phyloP scores from a whole-genome alignment of 2,797 vertebrate species.

The Hippopotamyrus pictus region DNA sequence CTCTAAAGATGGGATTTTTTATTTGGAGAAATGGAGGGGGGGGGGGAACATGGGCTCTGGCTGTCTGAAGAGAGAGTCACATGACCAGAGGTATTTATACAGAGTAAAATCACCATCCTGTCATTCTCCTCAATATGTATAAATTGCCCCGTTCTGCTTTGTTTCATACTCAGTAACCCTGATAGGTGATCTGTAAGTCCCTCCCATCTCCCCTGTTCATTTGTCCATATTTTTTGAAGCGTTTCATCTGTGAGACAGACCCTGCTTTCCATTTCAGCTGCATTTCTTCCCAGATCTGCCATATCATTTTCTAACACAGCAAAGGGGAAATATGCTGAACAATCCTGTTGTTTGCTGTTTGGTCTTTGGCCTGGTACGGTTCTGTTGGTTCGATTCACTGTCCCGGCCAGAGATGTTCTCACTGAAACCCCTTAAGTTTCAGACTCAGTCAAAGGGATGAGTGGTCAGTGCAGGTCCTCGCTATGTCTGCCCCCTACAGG shows the following conservation, averaged over 20 bases:
- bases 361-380: not conserved
- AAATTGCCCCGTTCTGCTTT: not conserved
- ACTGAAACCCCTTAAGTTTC: not conserved
- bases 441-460: not conserved
- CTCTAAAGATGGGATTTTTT: not conserved
- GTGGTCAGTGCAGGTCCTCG: not conserved
- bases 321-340: not conserved
- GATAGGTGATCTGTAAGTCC: not conserved
- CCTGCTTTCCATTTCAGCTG: not conserved
- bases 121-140: not conserved
- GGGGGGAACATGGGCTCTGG: not conserved
- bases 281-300: not conserved
- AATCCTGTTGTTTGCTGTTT: not conserved
- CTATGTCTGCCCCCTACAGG: slow-evolving; percentile 50
- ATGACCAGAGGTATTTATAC: not conserved
- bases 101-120: not conserved
- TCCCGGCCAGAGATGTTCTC: not conserved
- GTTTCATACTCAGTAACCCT: not conserved
- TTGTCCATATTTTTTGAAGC: not conserved
- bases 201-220: not conserved
- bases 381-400: not conserved
- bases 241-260: not conserved
- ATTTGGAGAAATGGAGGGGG: not conserved
- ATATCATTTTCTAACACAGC: not conserved
- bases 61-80: not conserved